These are phyloP conservation scores for Molossus alvarezi DNA, from an alignment of 2,797 vertebrate species.

Conservation along the genomic window DNA sequence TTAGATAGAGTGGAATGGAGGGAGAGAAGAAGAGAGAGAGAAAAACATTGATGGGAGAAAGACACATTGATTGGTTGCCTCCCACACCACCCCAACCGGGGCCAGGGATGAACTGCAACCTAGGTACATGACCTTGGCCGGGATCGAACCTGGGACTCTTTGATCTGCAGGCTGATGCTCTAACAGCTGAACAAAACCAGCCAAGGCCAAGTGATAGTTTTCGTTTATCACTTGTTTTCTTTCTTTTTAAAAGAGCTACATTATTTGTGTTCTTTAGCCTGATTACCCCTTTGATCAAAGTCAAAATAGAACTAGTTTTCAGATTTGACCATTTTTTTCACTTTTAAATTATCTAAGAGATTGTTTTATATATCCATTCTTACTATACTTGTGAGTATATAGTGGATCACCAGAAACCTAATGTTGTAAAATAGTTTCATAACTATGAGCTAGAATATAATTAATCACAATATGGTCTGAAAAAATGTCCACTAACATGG, in stretches of 20 bases:
- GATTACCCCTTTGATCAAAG: conserved; percentile 28
- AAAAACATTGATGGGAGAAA: too few species aligned
- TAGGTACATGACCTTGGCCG: too few species aligned
- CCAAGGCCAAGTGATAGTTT: background rate
- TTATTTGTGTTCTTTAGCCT: conserved; percentile 11
- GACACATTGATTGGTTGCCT: too few species aligned
- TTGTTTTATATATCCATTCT: background rate
- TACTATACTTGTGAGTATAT: background rate
- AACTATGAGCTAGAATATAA: background rate
- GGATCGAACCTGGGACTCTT: too few species aligned
- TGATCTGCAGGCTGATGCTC: too few species aligned
- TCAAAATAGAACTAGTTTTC: background rate
- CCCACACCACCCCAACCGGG: too few species aligned
- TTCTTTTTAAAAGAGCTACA: conserved; percentile 1
- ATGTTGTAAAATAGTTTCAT: background rate
- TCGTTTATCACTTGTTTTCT: background rate
- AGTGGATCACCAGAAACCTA: background rate
- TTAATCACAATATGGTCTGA: background rate
- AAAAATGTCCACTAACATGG: background rate
- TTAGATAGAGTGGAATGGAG: too few species aligned
- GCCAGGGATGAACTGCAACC: too few species aligned
- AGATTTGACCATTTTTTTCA: background rate
- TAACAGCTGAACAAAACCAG: too few species aligned
- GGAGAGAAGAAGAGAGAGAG: too few species aligned
- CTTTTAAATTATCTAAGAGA: background rate